phyloP scores from a whole-genome alignment of 2,797 vertebrate genomes.

The Microcaecilia unicolor region DNA sequence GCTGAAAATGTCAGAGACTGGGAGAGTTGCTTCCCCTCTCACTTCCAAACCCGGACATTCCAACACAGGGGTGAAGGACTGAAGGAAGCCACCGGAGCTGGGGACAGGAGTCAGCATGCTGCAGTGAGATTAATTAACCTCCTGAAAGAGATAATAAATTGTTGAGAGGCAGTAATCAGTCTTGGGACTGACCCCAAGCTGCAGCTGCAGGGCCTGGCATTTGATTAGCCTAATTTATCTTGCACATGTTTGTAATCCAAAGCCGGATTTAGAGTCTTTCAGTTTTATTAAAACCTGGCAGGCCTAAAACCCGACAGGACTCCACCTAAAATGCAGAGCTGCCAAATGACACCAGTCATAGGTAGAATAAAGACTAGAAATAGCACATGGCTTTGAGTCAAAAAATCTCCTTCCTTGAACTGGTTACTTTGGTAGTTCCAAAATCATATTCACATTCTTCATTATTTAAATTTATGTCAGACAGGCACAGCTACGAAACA shows the following conservation, averaged over 20 bases:
- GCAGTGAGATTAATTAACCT: not conserved
- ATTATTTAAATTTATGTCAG: not conserved
- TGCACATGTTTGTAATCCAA: slow-evolving; percentile 44
- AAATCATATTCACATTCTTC: not conserved
- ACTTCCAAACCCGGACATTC: no score
- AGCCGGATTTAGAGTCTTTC: slow-evolving; percentile 47
- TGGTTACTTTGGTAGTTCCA: no score
- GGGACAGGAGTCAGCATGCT: no score
- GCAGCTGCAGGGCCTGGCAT: slow-evolving; percentile 48
- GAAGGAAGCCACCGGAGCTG: no score
- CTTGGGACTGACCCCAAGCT: slow-evolving; percentile 39
- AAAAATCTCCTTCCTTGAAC: no score
- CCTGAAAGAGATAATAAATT: not conserved
- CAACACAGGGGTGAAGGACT: no score
- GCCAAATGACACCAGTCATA: no score
- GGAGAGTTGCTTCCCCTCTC: no score
- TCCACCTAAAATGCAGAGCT: slow-evolving; percentile 9
- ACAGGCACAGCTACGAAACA: not conserved
- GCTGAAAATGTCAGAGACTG: no score
- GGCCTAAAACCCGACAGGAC: slow-evolving; percentile 43
- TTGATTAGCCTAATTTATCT: slow-evolving; percentile 68
- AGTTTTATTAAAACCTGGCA: slow-evolving; percentile 46
- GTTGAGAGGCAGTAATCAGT: slow-evolving; percentile 50
- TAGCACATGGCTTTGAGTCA: no score
- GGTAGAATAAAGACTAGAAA: no score